Conservation (phyloP, 2,797 vertebrate genomes). For the Crocidura indochinensis region DNA sequence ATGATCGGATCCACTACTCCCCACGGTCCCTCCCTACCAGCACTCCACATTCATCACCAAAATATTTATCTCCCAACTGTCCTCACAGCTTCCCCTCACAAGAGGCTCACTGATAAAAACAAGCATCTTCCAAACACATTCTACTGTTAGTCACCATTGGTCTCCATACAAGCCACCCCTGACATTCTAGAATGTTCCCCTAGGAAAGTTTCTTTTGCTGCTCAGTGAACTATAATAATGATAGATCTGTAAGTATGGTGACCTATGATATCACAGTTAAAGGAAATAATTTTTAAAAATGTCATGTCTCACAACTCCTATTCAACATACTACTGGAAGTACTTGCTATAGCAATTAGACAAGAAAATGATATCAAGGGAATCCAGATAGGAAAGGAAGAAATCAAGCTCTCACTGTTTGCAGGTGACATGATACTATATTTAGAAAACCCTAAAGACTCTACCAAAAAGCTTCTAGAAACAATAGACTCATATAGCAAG, state of each 20-base stretch:
- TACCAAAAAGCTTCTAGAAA: no score
- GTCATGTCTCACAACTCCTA: background rate
- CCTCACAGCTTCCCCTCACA: slow-evolving; percentile 3
- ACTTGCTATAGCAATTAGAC: no score
- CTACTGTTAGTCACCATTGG: background rate
- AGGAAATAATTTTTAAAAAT: slow-evolving; percentile 52
- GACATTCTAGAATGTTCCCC: slow-evolving; percentile 19
- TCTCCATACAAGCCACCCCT: slow-evolving; percentile 16
- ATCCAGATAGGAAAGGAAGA: no score
- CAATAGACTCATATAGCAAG: no score
- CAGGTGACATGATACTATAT: no score
- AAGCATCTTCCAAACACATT: slow-evolving; percentile 47
- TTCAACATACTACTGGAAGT: no score
- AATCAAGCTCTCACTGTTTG: no score
- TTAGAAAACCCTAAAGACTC: no score
- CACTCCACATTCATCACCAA: slow-evolving; percentile 6
- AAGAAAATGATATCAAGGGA: no score
- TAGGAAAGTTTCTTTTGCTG: slow-evolving; percentile 33
- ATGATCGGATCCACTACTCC: background rate
- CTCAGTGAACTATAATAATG: slow-evolving; percentile 41
- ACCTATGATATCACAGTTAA: slow-evolving; percentile 4
- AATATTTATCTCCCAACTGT: slow-evolving; percentile 5
- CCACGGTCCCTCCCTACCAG: background rate
- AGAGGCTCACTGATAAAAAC: slow-evolving; percentile 52
- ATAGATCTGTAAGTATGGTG: background rate